Base-by-base conservation (phyloP, 1,140 invertebrate genomes). In the Tribolium castaneum region DNA sequence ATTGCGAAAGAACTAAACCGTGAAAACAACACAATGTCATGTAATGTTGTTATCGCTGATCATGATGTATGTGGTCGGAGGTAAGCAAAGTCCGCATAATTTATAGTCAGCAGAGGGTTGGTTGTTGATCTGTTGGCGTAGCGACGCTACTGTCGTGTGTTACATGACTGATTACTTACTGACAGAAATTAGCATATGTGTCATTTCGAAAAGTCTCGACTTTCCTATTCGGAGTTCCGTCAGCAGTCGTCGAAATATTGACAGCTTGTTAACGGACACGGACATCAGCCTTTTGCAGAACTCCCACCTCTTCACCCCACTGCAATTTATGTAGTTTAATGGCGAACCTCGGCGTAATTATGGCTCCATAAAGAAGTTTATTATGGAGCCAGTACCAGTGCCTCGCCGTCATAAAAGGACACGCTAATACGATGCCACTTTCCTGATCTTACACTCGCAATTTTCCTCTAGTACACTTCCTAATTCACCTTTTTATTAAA, bases 31-130 rank as follows among this genome's bases (percentile, higher is more conserved):
- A 66, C 59, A 35, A 66, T 35, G 59, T 66, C 59, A 66, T 66
- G 59, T 66, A 34, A 66, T 34, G 59, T 66, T 66, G 59, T 66
- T 66, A 66, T 66, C 59, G 30, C 35, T 66, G 59, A 66, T 66
- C 59, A 34, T 66, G 59, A 66, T 66, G 59, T 66, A 66, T 66
- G 59, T 14, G 59, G 59, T 66, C 59, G 59, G 59, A 66, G 59
- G 59, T 66, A 66, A 66, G 59, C 59, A 66, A 66, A 66, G 59
- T 66, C 59, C 59, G 59, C 59, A 66, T 66, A 66, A 66, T 66
- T 66, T 66, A 66, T 66, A 66, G 59, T 66, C 59, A 66, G 59
- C 59, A 66, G 59, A 66, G 59, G 30, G 59, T 66, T 66, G 59
- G 59, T 66, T 66, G 59, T 66, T 66, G 59, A 30, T 13, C 59